A percentile compares a stretch with the other conserved stretches of the same genome.
Evolutionary conservation across 2,888 invertebrate species (phyloP).

Genomic region (Cyaniris semiargus): DNA sequence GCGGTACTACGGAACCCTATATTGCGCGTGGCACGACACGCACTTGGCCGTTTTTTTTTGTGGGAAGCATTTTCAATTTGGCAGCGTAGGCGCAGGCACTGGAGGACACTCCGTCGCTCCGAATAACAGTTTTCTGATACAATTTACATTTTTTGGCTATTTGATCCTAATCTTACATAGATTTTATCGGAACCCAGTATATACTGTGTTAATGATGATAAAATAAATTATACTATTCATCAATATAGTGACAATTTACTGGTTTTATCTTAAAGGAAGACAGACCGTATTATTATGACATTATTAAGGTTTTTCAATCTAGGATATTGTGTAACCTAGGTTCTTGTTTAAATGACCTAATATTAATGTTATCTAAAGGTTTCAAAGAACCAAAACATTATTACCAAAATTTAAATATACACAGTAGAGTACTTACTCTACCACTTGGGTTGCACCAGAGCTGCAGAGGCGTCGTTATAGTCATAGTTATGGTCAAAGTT

Average conservation of each 20-base stretch:
- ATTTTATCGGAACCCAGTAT: conserved; percentile 3
- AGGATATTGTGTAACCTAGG: neutral
- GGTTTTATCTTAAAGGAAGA: neutral
- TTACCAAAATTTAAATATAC: too few relatives aligned
- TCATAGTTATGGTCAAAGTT: too few relatives aligned
- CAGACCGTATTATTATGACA: neutral
- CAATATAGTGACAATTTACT: neutral
- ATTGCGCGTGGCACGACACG: too few relatives aligned
- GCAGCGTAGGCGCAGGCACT: neutral
- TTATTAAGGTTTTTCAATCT: neutral
- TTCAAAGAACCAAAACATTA: too few relatives aligned
- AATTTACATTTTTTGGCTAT: conserved; percentile 18
- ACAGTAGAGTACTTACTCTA: too few relatives aligned
- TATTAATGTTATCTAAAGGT: too few relatives aligned
- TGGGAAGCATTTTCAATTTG: neutral
- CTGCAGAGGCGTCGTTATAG: too few relatives aligned
- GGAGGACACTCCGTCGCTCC: neutral
- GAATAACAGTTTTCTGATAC: conserved; percentile 3
- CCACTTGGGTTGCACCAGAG: too few relatives aligned
- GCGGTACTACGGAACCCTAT: too few relatives aligned
- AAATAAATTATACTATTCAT: conserved; percentile 3
- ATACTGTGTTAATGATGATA: neutral
- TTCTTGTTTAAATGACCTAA: neutral
- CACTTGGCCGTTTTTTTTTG: too few relatives aligned
- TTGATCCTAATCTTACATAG: conserved; percentile 7